These are phyloP conservation scores for Choloepus didactylus DNA, from an alignment of 2,797 vertebrate species.

Conservation along the genomic window DNA sequence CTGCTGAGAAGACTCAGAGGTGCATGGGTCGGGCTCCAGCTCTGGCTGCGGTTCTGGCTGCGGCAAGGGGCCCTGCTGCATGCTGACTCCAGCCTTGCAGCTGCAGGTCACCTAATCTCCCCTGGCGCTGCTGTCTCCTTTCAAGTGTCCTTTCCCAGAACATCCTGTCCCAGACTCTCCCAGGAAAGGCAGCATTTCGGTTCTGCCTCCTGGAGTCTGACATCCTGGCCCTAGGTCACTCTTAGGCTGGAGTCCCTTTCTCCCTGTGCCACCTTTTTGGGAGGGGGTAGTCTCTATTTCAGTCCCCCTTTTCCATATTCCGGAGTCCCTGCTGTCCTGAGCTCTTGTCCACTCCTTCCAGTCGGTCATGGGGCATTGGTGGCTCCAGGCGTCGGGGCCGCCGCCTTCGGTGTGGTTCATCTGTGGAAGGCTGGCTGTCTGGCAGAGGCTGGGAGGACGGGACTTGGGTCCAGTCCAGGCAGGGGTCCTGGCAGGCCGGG, in stretches of 20 bases:
- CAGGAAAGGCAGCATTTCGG: not conserved
- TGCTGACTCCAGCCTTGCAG: not conserved
- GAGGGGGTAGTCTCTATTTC: not conserved
- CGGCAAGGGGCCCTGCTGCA: not conserved
- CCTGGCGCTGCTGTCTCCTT: slow-evolving; percentile 62
- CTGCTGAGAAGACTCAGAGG: not conserved
- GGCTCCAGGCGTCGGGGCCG: not conserved
- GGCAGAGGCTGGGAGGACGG: not conserved
- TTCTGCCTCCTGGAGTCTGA: not conserved
- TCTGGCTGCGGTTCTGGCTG: not conserved
- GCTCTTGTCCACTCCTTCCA: not conserved
- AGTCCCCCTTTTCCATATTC: rapidly evolving
- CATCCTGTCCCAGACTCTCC: not conserved
- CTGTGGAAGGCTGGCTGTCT: too few species aligned
- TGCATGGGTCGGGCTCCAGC: rapidly evolving
- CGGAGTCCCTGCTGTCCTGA: not conserved
- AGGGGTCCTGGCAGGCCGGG: not conserved
- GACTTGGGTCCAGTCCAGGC: not conserved
- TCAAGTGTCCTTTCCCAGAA: slow-evolving; percentile 68
- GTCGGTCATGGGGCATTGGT: rapidly evolving
- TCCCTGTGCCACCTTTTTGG: not conserved
- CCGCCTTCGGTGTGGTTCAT: too few species aligned
- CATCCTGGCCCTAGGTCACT: not conserved
- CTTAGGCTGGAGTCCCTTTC: not conserved
- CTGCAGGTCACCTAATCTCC: not conserved